Percentiles rank a stretch among this genome's conserved stretches.
These are phyloP conservation scores for Rhincodon typus DNA, from an alignment of 2,797 vertebrate genomes.

Conservation along the genomic window DNA sequence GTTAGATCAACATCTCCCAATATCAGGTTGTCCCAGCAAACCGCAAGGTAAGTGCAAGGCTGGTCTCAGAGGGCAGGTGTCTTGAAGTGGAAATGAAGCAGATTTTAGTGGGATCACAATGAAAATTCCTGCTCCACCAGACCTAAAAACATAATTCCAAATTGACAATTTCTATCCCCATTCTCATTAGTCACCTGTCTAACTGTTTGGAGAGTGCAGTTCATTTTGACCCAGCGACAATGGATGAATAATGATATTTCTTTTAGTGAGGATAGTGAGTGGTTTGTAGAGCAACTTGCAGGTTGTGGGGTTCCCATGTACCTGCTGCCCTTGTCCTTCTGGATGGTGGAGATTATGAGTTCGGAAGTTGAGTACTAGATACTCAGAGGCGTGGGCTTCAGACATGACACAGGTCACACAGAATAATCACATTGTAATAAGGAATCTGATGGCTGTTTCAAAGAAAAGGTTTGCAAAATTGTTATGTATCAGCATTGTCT, in stretches of 20 bases:
- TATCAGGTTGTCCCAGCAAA: no score
- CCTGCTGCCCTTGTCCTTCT: background rate
- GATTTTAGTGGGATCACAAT: background rate
- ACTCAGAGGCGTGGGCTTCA: background rate
- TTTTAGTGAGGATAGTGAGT: background rate
- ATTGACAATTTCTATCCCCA: background rate
- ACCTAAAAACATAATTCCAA: background rate
- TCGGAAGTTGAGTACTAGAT: background rate
- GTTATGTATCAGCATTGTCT: background rate
- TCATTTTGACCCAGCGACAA: background rate
- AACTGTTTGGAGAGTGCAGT: background rate
- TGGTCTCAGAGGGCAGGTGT: no score
- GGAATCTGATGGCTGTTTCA: background rate
- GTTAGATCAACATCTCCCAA: background rate
- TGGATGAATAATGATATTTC: background rate
- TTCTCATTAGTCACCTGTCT: background rate
- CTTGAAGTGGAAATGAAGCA: background rate
- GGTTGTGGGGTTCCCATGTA: background rate
- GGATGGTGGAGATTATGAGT: background rate
- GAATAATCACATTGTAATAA: background rate
- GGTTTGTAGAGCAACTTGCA: background rate
- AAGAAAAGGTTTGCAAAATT: background rate
- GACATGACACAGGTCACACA: background rate
- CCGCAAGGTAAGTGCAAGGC: no score
- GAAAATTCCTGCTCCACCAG: background rate